Evolutionary conservation across 2,797 vertebrate genomes (phyloP).

Genomic region (Strix occidentalis): DNA sequence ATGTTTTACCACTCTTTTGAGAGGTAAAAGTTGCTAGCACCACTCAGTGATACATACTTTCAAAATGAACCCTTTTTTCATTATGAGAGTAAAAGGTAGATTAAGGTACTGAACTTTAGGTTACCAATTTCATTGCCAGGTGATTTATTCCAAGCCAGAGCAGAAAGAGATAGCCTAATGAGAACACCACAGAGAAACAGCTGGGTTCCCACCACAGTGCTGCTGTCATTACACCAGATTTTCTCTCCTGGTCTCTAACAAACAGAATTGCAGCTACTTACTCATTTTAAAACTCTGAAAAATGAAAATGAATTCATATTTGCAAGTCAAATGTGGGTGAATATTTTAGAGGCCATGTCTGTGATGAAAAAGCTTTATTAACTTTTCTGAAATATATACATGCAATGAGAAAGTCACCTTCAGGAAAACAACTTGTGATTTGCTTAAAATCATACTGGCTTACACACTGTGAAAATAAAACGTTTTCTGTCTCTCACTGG

Average conservation of each 20-base stretch:
- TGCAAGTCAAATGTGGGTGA: neutral
- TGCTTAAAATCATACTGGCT: neutral
- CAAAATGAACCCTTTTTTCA: neutral
- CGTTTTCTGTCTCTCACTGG: neutral
- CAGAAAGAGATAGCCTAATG: neutral
- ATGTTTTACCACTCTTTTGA: neutral
- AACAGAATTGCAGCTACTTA: neutral
- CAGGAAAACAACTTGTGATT: neutral
- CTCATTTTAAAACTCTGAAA: neutral
- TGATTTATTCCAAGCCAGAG: neutral
- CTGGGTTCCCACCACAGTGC: fast-evolving
- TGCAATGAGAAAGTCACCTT: neutral
- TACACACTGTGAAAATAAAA: neutral
- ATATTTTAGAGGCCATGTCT: neutral
- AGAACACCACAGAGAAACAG: neutral
- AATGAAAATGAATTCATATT: neutral
- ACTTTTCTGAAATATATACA: neutral
- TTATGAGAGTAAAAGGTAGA: neutral
- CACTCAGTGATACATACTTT: neutral
- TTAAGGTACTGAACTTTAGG: neutral
- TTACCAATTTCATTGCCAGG: neutral
- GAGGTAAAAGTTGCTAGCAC: neutral
- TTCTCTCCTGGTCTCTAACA: neutral
- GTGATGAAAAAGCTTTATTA: neutral
- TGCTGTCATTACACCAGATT: neutral